Conservation (phyloP, 2,888 invertebrate genomes). For the Melieria omissa region DNA sequence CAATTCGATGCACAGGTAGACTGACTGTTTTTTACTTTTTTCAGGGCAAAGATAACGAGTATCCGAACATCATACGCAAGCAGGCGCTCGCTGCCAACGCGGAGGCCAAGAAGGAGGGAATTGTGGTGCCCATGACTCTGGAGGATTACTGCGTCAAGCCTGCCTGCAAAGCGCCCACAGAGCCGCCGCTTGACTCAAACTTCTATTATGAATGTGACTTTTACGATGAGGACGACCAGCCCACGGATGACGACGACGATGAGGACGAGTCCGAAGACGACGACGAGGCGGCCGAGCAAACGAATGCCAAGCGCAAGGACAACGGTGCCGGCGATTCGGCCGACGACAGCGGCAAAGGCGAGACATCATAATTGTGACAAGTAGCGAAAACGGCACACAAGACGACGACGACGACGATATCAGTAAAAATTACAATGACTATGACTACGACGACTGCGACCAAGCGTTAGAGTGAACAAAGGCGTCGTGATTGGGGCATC, state of each 20-base stretch:
- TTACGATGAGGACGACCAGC: constrained; percentile 82
- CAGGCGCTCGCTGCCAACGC: constrained; percentile 95
- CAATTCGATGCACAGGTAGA: neutral
- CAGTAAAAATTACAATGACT: neutral
- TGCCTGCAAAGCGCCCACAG: constrained; percentile 86
- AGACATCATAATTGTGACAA: constrained; percentile 69
- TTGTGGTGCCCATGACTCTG: constrained; percentile 94
- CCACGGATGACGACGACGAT: constrained; percentile 71
- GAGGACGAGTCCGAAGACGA: constrained; percentile 70
- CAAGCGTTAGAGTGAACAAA: no score
- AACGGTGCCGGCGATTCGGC: constrained; percentile 61
- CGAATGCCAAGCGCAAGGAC: constrained; percentile 44
- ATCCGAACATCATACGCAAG: constrained; percentile 97
- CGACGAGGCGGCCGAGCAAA: constrained; percentile 51
- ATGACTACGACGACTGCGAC: no score
- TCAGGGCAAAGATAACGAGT: constrained; percentile 94
- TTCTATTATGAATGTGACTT: constrained; percentile 77
- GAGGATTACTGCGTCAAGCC: constrained; percentile 99
- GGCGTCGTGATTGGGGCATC: no score
- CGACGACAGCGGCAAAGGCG: constrained; percentile 92
- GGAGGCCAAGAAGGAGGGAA: constrained; percentile 96
- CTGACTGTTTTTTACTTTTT: neutral
- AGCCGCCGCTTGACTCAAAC: constrained; percentile 87
- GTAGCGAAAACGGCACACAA: neutral
- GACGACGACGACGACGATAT: neutral